Conservation (phyloP, 2,113 vertebrate genomes). For the Aptenodytes patagonicus region DNA sequence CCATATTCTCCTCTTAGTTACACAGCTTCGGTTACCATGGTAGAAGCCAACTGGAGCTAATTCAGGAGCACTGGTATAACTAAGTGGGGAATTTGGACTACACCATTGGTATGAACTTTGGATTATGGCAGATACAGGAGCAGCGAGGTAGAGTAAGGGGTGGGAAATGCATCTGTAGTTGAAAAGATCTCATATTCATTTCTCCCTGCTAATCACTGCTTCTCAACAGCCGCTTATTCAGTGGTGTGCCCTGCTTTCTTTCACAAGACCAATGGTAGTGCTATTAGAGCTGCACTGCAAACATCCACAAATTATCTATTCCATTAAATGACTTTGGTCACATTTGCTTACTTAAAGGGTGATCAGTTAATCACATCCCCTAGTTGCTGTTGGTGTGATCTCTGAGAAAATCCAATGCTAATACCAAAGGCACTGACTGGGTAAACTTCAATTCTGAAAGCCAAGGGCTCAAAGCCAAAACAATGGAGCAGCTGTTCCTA, state of each 20-base stretch:
- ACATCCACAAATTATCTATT: background rate
- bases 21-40: background rate
- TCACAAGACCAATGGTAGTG: background rate
- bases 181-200: background rate
- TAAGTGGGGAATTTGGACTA: background rate
- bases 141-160: background rate
- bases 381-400: background rate
- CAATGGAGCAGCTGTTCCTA: background rate
- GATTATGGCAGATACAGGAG: background rate
- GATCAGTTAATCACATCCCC: background rate
- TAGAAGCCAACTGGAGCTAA: background rate
- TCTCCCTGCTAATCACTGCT: background rate
- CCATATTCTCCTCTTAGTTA: background rate
- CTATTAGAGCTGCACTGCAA: background rate
- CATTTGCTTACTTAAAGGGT: background rate
- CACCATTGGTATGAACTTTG: rapidly evolving
- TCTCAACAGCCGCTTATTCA: background rate
- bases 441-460: background rate
- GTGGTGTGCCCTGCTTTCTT: rapidly evolving
- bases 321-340: background rate
- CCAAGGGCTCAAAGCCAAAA: background rate
- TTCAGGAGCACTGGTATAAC: background rate
- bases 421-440: background rate
- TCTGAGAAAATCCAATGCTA: background rate
- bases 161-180: background rate